Evolutionary conservation across 2,888 invertebrate genomes (phyloP).

Genomic region (Rhagium mordax): DNA sequence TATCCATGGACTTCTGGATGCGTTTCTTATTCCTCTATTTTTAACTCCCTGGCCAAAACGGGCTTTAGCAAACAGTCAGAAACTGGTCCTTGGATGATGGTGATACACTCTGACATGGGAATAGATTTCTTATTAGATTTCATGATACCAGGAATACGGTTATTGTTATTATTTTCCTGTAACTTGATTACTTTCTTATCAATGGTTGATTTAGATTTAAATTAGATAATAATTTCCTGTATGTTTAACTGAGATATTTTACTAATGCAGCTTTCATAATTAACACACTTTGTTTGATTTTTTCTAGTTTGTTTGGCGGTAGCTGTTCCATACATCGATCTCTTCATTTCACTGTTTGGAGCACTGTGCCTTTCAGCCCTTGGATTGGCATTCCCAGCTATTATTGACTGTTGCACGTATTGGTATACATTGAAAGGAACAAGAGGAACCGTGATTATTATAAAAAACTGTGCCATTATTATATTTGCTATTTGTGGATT

Average conservation of each 20-base stretch:
- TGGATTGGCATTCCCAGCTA: constrained; percentile 91
- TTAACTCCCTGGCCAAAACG: no score
- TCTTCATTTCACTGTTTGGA: constrained; percentile 88
- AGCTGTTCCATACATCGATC: constrained; percentile 87
- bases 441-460: constrained; percentile 68
- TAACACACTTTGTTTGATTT: background rate
- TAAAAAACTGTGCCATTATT: constrained; percentile 74
- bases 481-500: constrained; percentile 77
- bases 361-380: constrained; percentile 91
- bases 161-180: no score
- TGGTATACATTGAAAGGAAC: constrained; percentile 76
- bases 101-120: no score
- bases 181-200: background rate
- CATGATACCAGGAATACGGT: no score
- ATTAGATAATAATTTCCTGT: background rate
- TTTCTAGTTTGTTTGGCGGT: constrained; percentile 86
- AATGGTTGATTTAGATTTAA: background rate
- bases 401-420: constrained; percentile 87
- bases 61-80: no score
- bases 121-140: no score
- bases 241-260: background rate
- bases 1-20: no score
- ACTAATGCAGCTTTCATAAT: background rate
- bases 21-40: no score
- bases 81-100: no score